Evolutionary conservation across 2,113 vertebrate species (phyloP).

Genomic region (Dermatemys mawii): DNA sequence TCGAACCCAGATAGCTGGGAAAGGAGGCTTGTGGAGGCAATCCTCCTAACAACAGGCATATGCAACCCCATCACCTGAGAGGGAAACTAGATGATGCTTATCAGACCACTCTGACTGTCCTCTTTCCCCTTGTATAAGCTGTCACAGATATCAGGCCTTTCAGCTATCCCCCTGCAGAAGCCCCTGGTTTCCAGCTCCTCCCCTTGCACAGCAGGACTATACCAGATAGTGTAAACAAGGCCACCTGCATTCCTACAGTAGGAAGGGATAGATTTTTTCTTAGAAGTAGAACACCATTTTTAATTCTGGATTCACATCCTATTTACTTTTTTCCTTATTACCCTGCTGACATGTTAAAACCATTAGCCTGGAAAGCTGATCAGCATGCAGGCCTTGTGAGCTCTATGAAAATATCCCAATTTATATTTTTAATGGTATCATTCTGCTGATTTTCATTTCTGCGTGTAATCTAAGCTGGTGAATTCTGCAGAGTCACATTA

Average conservation of each 20-base stretch:
- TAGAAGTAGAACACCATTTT: not conserved
- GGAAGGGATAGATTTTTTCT: not conserved
- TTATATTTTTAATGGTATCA: not conserved
- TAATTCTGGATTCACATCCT: not conserved
- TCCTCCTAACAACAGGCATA: not conserved
- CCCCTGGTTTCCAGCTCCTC: not conserved
- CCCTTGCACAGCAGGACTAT: not conserved
- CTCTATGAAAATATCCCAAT: not conserved
- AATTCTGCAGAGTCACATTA: conserved; percentile 37
- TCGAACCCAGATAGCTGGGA: not conserved
- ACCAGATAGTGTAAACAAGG: not conserved
- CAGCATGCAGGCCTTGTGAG: not conserved
- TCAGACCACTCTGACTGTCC: not conserved
- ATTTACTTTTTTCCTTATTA: not conserved
- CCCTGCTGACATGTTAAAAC: not conserved
- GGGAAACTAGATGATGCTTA: not conserved
- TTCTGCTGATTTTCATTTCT: rapidly evolving
- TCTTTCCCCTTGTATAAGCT: not conserved
- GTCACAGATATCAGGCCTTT: not conserved
- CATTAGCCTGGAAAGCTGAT: not conserved
- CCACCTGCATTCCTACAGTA: not conserved
- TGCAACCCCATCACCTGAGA: not conserved
- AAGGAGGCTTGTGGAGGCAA: not conserved
- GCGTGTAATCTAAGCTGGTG: not conserved
- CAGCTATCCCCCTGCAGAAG: rapidly evolving